Conservation (phyloP, 2,113 vertebrate species). For the Otolemur garnettii region DNA sequence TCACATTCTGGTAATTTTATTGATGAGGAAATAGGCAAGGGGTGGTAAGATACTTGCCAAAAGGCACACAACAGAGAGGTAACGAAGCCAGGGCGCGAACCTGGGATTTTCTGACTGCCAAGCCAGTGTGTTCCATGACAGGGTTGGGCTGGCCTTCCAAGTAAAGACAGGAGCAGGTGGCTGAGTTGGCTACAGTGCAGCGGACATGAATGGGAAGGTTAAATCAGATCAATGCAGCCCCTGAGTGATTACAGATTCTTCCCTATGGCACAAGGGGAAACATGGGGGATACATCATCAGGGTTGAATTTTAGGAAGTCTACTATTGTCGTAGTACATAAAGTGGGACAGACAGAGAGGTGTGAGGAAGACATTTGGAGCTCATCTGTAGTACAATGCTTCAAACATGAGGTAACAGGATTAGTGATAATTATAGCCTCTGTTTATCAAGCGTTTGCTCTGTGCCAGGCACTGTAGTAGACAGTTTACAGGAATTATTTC, state of each 20-base stretch:
- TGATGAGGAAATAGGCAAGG: neutral
- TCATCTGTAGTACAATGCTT: neutral
- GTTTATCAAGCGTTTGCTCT: neutral
- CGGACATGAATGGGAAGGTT: neutral
- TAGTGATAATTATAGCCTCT: neutral
- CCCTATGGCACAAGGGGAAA: neutral
- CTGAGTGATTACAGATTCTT: neutral
- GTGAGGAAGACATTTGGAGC: neutral
- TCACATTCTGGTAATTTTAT: neutral
- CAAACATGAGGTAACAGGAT: neutral
- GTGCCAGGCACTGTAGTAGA: neutral
- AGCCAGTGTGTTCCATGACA: too few relatives aligned
- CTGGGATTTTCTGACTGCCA: neutral
- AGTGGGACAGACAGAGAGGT: neutral
- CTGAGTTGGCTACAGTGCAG: neutral
- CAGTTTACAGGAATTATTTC: neutral
- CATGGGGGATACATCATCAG: too few relatives aligned
- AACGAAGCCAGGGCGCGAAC: neutral
- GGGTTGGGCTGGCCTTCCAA: neutral
- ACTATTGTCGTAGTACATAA: too few relatives aligned
- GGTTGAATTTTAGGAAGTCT: neutral
- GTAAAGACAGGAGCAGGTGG: neutral
- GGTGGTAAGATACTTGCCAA: neutral
- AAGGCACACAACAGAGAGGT: neutral
- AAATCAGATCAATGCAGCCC: fast-evolving